Evolutionary conservation across 2,797 vertebrate genomes (phyloP).

Genomic region (Gastrophryne carolinensis): DNA sequence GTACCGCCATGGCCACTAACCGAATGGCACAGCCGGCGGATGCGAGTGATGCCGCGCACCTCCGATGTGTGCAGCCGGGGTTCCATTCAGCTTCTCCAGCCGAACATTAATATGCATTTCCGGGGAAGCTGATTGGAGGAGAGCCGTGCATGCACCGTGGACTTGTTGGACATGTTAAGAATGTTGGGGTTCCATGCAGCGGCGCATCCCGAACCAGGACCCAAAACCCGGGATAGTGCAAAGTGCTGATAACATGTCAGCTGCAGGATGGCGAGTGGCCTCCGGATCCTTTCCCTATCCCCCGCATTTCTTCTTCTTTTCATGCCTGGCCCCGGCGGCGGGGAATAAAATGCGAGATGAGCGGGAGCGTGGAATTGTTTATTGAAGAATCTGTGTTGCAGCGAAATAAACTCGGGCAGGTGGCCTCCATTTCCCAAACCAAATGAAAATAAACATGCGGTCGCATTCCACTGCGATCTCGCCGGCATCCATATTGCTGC

Average conservation of each 20-base stretch:
- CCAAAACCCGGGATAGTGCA: no score
- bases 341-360: not conserved
- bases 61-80: no score
- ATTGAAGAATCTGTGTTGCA: not conserved
- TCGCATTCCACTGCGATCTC: not conserved
- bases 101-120: no score
- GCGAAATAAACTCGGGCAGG: conserved; percentile 21
- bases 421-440: conserved; percentile 16
- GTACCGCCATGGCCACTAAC: no score
- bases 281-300: not conserved
- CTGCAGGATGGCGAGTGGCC: not conserved
- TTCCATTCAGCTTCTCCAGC: no score
- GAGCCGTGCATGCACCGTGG: no score
- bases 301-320: not conserved
- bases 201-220: not conserved
- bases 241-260: not conserved
- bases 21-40: no score
- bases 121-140: no score
- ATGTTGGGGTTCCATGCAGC: not conserved
- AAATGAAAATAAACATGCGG: conserved; percentile 16
- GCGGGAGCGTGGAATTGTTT: conserved; percentile 19
- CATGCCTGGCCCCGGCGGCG: not conserved
- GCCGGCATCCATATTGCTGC: no score
- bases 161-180: no score
- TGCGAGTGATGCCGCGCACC: no score